Evolutionary conservation across 2,797 vertebrate species (phyloP), one percentile per base, ranked within the genome.

Genomic region (Gadopsis marmoratus): DNA sequence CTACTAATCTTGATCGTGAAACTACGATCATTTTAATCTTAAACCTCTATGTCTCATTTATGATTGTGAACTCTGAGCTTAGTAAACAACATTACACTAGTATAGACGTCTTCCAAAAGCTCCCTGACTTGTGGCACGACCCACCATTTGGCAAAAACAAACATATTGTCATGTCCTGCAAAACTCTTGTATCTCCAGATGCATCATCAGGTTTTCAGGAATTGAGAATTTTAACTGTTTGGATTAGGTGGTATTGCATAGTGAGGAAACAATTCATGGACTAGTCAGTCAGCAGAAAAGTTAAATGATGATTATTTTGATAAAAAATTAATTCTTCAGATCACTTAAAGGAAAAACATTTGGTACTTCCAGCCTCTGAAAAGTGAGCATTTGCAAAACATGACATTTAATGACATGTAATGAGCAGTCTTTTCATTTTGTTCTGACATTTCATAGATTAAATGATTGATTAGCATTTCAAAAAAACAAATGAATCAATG

Each of bases 1-100:
- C 50, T 35, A 65, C 65, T 89, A 83, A 90, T 86, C 84, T 73
- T 83, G 91, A 87, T 89, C 86, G 69, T 79, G 54, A 77, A 83
- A 88, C 82, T 62, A 53, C 59, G 61, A 77, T 84, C 21, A 54
- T 65, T 69, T 72, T 71, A 84, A 88, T 83, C 78, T 69, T 64
- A 71, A 84, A 78, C 71, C 74, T 59, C 4, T 4, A 21, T 19
- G 50, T 7, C 53, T 50, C 48, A 74, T 1, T 14, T 29, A 39
- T 0, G 23, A 67, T 81, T 61, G 74, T 58, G 41, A 43, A 80
- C 54, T 5, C n/a, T 50, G 53, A 62, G 13, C 29, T 50, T 51
- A 39, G 53, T 21, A 14, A 54, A 66, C 17, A 60, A 11, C 43
- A 2, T 74, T 17, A 43, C 5, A 61, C 6, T 2, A 14, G 9